A percentile compares a stretch with the other conserved stretches of the same genome.
Conservation (phyloP, 2,888 invertebrate species). For the Hydraecia micacea region DNA sequence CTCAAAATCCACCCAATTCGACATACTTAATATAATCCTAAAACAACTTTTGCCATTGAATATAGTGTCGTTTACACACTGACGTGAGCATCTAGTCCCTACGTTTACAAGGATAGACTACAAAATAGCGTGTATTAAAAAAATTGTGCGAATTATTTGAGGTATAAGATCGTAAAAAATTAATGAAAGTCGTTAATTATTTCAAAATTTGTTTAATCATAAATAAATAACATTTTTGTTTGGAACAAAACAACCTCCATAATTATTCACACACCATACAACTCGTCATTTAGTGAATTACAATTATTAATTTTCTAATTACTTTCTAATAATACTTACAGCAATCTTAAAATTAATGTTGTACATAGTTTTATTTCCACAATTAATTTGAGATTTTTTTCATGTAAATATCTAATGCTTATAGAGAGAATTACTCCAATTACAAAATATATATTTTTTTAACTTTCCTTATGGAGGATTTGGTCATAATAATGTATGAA, state of each 20-base stretch:
- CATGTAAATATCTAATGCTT: constrained; percentile 86
- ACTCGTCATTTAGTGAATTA: constrained; percentile 88
- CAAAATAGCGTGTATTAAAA: background rate
- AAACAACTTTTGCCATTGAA: background rate
- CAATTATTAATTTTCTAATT: constrained; percentile 88
- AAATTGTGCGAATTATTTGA: background rate
- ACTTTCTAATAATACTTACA: constrained; percentile 90
- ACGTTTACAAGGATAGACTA: background rate
- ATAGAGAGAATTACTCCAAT: constrained; percentile 89
- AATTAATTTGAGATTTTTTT: constrained; percentile 89
- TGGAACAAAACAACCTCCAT: constrained; percentile 90
- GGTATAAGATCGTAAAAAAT: background rate
- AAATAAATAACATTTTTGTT: constrained; percentile 91
- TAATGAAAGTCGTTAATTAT: constrained; percentile 74
- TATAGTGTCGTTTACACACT: background rate
- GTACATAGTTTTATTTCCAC: constrained; percentile 89
- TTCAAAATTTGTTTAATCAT: constrained; percentile 90
- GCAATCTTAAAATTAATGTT: constrained; percentile 88
- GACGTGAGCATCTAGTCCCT: background rate
- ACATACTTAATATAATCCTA: no score
- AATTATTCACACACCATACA: constrained; percentile 89
- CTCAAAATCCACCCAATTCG: no score
- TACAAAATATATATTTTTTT: constrained; percentile 77
- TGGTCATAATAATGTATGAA: constrained; percentile 78
- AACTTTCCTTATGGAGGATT: constrained; percentile 75